phyloP scores from a whole-genome alignment of 2,888 invertebrate species.

The Beris morrisii region DNA sequence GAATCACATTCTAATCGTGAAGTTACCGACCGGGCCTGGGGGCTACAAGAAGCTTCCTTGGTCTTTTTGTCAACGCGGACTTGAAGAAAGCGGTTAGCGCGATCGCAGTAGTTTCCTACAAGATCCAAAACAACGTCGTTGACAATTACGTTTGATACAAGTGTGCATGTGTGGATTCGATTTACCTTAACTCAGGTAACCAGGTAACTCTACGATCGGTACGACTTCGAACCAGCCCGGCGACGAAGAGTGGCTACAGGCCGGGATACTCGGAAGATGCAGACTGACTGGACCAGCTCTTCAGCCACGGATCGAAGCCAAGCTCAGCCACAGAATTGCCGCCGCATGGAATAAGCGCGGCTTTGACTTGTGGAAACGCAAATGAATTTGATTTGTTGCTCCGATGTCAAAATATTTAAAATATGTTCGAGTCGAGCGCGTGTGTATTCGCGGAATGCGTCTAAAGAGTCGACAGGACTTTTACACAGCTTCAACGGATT shows the following conservation, averaged over 20 bases:
- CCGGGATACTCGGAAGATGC: background rate
- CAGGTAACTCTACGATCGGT: conserved; percentile 13
- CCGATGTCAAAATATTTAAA: conserved; percentile 40
- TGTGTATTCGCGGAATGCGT: conserved; percentile 39
- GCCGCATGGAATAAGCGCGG: conserved; percentile 5
- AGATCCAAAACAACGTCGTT: conserved; percentile 31
- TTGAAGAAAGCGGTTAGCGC: conserved; percentile 26
- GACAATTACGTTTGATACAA: conserved; percentile 29
- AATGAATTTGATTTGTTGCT: conserved; percentile 40
- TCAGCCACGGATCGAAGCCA: background rate
- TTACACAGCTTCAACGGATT: conserved; percentile 35
- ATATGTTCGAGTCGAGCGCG: conserved; percentile 38
- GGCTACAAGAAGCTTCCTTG: background rate
- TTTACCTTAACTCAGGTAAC: conserved; percentile 10
- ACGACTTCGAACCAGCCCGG: background rate
- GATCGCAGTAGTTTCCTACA: conserved; percentile 28
- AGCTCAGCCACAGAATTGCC: background rate
- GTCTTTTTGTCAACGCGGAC: conserved; percentile 24
- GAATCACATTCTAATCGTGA: conserved; percentile 27
- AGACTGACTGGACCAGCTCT: conserved; percentile 2
- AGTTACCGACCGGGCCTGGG: conserved; percentile 3
- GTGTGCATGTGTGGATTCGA: conserved; percentile 24
- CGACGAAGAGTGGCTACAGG: background rate
- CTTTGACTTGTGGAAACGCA: conserved; percentile 29
- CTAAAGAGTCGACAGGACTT: conserved; percentile 39